phyloP scores from a whole-genome alignment of 2,888 invertebrate genomes.

The Brenthis daphne region DNA sequence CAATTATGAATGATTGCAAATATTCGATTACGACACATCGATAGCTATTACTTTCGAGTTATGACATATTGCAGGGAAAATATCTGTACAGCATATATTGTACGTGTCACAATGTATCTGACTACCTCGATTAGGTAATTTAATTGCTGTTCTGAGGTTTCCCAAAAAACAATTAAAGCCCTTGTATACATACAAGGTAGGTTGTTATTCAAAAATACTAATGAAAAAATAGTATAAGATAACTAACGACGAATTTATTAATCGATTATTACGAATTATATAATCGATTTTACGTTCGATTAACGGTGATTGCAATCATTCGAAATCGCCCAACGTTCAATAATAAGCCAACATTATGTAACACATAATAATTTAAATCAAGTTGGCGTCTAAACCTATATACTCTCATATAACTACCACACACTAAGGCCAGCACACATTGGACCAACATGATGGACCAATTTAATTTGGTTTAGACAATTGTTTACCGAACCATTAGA shows the following conservation, averaged over 20 bases:
- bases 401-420: constrained; percentile 21
- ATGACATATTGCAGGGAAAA: too few species aligned
- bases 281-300: too few species aligned
- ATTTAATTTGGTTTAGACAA: not conserved
- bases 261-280: too few species aligned
- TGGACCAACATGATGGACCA: not conserved
- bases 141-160: too few species aligned
- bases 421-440: constrained; percentile 3
- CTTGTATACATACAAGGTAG: too few species aligned
- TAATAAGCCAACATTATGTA: constrained; percentile 12
- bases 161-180: too few species aligned
- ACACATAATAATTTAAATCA: constrained; percentile 19
- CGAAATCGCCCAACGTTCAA: constrained; percentile 10
- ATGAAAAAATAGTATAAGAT: too few species aligned
- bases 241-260: too few species aligned
- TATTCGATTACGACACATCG: not conserved
- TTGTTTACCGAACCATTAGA: not conserved
- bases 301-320: not conserved
- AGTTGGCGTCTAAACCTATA: constrained; percentile 15
- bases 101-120: too few species aligned
- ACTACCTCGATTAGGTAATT: too few species aligned
- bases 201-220: too few species aligned
- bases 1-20: constrained; percentile 4
- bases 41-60: not conserved
- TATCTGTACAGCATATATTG: too few species aligned